Evolutionary conservation across 2,797 vertebrate genomes (phyloP).

Genomic region (Telmatherina bonti): DNA sequence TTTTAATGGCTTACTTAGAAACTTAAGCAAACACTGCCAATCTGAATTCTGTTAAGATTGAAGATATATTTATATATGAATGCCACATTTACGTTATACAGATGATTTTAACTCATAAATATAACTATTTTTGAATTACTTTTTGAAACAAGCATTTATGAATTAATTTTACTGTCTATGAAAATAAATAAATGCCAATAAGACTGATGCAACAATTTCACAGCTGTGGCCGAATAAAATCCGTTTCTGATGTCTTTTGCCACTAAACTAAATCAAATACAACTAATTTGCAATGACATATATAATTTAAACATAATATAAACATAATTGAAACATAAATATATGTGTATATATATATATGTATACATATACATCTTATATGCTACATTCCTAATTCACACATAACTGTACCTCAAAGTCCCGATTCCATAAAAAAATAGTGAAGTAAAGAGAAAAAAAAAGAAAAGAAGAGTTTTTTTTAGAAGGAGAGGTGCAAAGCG

Average conservation of each 20-base stretch:
- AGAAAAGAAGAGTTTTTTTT: no score
- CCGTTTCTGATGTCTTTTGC: not conserved
- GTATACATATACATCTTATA: no score
- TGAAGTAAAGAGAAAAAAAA: no score
- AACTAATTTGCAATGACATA: no score
- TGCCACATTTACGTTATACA: not conserved
- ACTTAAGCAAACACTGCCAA: not conserved
- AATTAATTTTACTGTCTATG: not conserved
- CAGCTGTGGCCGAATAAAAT: not conserved
- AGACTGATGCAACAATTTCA: not conserved
- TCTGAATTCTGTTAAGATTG: not conserved
- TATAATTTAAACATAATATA: no score
- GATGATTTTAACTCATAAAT: not conserved
- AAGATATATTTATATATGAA: not conserved
- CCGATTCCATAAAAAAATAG: no score
- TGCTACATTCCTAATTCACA: no score
- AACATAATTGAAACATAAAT: no score
- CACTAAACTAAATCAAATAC: not conserved
- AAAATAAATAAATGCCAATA: not conserved
- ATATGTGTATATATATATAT: no score
- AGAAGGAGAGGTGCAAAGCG: no score
- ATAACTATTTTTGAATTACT: not conserved
- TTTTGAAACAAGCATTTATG: not conserved
- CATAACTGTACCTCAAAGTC: no score
- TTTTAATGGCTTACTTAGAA: not conserved